Base-by-base conservation (phyloP, 2,888 invertebrate species). In the Chloroclysta siterata region DNA sequence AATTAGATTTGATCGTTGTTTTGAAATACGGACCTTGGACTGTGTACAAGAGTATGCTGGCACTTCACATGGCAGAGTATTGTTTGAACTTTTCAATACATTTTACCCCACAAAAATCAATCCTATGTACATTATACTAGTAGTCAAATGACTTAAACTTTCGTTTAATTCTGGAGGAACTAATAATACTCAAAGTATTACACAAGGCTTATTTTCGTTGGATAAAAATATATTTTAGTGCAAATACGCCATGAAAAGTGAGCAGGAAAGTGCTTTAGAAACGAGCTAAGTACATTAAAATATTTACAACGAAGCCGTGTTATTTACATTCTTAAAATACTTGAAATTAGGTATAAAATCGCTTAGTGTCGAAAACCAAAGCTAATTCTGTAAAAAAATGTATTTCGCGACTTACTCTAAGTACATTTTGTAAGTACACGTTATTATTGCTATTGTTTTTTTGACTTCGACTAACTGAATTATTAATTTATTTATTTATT, bases 351-450 rank as follows among this genome's bases (percentile, higher is more conserved):
- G 67, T 68, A 64, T 53, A 29, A 14, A 36, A 36, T 33, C 11
- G 51, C 36, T 66, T 66, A 68, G 66, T 68, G 66, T 69, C 68
- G 58, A 57, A 60, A 63, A 58, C 22, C 48, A 69, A 70, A 65
- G 59, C 52, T 48, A 63, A 22, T 42, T 5, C 46, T 42, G 44
- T 51, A 11, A 39, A 39, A 39, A 39, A 1, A 11, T 11, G 10
- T 62, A 22, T 63, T 54, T 33, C 28, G 15, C 51, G 54, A 72
- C 76, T 84, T 84, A 85, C 83, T 85, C 76, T 84, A 85, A 85
- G 84, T 85, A 87, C 80, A 76, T 72, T 73, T 39, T 70, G 78
- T 83, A 83, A 82, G 83, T 84, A 83, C 83, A 83, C 82, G 76
- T 74, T 67, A 78, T 81, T 83, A 83, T 83, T 84, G 82, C 79